Conservation (phyloP, 2,113 vertebrate genomes). For the Plectropomus leopardus region DNA sequence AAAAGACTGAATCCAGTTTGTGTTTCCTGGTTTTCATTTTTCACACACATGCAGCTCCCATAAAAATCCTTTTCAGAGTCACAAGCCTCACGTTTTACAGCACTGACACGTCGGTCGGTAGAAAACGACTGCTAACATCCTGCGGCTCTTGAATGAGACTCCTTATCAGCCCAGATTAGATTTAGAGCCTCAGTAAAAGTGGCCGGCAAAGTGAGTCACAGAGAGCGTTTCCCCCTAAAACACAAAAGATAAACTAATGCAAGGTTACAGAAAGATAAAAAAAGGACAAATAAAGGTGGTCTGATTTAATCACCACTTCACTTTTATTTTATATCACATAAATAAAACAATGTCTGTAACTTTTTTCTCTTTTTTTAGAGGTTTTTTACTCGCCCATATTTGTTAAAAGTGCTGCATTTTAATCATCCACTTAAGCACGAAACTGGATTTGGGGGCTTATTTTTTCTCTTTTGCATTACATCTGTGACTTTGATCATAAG, state of each 20-base stretch:
- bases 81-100: slow-evolving; percentile 20
- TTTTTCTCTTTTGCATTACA: too few species aligned
- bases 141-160: neutral
- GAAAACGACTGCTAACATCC: slow-evolving; percentile 21
- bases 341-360: neutral
- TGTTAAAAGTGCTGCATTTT: neutral
- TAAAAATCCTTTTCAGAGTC: neutral
- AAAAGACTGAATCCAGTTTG: slow-evolving; percentile 46
- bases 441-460: neutral
- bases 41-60: neutral
- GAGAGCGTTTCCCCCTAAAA: neutral
- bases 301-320: neutral
- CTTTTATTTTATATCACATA: neutral
- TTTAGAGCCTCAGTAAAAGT: slow-evolving; percentile 25
- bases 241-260: neutral
- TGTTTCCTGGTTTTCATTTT: slow-evolving; percentile 55
- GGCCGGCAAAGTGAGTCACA: neutral
- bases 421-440: neutral
- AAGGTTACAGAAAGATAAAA: neutral
- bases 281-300: neutral
- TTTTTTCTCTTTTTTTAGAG: too few species aligned
- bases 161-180: slow-evolving; percentile 3
- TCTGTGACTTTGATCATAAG: too few species aligned
- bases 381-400: neutral
- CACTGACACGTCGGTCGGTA: neutral